Evolutionary conservation across 1,140 invertebrate species (phyloP).

Genomic region (Archegozetes longisetosus): DNA sequence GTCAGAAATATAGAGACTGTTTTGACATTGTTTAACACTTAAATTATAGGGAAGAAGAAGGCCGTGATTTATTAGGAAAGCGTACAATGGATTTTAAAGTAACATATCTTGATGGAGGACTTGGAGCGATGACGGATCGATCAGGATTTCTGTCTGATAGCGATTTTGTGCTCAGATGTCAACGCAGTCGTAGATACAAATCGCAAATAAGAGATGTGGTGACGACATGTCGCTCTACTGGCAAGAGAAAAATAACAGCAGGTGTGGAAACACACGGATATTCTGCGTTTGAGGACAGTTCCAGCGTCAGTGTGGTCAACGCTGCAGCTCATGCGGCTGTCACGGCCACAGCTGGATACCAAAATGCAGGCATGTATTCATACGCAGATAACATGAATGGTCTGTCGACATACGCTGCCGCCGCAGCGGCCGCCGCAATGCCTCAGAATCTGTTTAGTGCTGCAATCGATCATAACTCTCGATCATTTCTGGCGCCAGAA

Average conservation of each 20-base stretch:
- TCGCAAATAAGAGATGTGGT: constrained; percentile 80
- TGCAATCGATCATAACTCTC: constrained; percentile 41
- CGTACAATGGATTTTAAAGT: constrained; percentile 98
- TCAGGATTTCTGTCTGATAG: constrained; percentile 19
- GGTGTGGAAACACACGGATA: background rate
- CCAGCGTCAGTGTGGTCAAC: background rate
- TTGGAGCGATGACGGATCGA: constrained; percentile 41
- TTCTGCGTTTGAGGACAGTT: background rate
- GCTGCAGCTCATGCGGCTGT: too few relatives aligned
- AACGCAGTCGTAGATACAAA: constrained; percentile 61
- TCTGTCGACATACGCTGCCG: constrained; percentile 42
- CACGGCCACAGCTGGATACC: background rate
- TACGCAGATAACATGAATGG: constrained; percentile 34
- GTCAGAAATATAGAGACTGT: background rate
- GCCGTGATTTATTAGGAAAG: constrained; percentile 82
- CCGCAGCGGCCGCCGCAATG: constrained; percentile 16
- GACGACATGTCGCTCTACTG: constrained; percentile 52
- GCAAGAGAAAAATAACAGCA: constrained; percentile 43
- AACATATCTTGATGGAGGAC: constrained; percentile 79
- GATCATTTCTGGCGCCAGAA: constrained; percentile 43
- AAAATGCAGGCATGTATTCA: constrained; percentile 45
- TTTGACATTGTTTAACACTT: background rate
- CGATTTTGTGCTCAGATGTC: constrained; percentile 21
- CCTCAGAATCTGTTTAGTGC: constrained; percentile 45
- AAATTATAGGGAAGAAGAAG: constrained; percentile 85